Evolutionary conservation across 2,113 vertebrate genomes (phyloP), one percentile per base, ranked within the genome.

Genomic region (Prunella fulvescens): DNA sequence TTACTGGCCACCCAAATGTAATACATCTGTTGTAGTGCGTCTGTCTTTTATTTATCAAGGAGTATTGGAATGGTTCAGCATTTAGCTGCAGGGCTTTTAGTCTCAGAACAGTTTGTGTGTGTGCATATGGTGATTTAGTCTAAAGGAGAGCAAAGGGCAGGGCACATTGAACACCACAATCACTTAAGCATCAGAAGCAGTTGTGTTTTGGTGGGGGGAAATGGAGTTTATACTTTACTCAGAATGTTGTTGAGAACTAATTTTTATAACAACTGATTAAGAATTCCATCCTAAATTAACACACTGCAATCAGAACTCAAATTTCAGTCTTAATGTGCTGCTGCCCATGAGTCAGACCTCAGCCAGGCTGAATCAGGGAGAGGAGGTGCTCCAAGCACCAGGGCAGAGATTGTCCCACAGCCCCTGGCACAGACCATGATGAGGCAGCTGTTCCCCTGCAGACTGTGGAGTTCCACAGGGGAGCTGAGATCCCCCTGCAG

Each of bases 351-450:
- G 14, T 73, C 60, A 58, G 19, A 54, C 13, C 24, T 40, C 26
- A 47, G 56, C 29, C 31, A 53, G 44, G 33, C 0, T 45, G 44
- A n/a, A 45, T 29, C 20, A 44, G 39, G 39, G 35, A 3, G 7
- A 83, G 28, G 14, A 78, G 42, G 3, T 53, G 12, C 44, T 53
- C 14, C 73, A 42, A 39, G 18, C 1, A 1, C 29, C 0, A 0
- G 10, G 51, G 31, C n/a, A 48, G 78, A 93, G 31, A 44, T 65
- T 53, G n/a, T 65, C n/a, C 44, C 13, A 18, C 29, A 62, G 48
- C 12, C 22, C 7, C 0, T 54, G 64, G 29, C 3, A 2, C 26
- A 45, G 62, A 6, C 23, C 25, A 1, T 10, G 47, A 12, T 35
- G 71, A 33, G 37, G 47, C 53, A 50, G 47, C 11, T 66, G 29